Base-by-base conservation (phyloP, 2,113 vertebrate genomes). In the Phalacrocorax aristotelis region DNA sequence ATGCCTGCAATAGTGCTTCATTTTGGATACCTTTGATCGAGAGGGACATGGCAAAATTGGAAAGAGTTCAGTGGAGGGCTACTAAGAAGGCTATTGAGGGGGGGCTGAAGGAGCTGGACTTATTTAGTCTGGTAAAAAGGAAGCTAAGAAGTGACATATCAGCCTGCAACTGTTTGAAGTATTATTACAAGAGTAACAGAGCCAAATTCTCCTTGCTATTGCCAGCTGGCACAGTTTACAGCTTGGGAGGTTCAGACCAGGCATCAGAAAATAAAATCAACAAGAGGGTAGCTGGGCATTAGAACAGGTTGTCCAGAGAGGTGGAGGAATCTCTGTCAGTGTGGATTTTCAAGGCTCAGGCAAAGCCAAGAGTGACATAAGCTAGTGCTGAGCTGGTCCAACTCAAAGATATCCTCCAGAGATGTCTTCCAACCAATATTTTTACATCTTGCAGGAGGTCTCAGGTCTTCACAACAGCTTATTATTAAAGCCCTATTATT, bases 401-500 rank as follows among this genome's bases (percentile, higher is more conserved):
- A 27, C 23, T 38, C 0, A 89, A 62, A 83, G 60, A 14, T 13
- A 87, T 6, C 32, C 5, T 93, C 48, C 42, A 94, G n/a, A 81
- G 26, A 17, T 46, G 25, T 30, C 40, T 86, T 83, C 42, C 46
- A 77, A 77, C 15, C 21, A 71, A 40, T 3, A 46, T 15, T 74
- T 76, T 72, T 27, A 86, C 51, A 36, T 22, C 42, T 79, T 85
- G 70, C 84, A 93, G 62, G 30, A 91, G 44, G 40, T 71, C 26
- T 82, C 23, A 79, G 58, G 57, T 65, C 46, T 90, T 85, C 44
- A n/a, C n/a, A 85, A 52, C 46, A 57, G 25, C 49, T 69, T 83
- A 85, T 85, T 94, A 85, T 65, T 85, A 61, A 89, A 89, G 32
- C 30, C 64, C 74, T 90, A 23, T 90, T 91, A 96, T 96, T 97